Conservation (phyloP, 2,797 vertebrate genomes). For the Tamandua tetradactyla region DNA sequence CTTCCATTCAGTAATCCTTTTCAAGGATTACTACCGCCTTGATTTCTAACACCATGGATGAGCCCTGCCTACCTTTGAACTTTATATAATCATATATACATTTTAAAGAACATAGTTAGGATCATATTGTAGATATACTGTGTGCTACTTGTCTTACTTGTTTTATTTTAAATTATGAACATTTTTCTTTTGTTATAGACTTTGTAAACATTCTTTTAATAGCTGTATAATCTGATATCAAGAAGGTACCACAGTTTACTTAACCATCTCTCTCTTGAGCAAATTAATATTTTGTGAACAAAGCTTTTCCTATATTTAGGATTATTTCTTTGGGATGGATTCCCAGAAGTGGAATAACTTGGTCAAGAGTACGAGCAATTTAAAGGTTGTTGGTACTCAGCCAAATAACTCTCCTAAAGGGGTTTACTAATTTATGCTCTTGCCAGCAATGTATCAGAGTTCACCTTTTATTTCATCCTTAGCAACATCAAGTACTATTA, state of each 20-base stretch:
- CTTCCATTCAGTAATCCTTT: background rate
- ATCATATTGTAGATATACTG: background rate
- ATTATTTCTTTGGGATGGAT: background rate
- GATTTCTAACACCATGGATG: background rate
- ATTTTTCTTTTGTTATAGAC: background rate
- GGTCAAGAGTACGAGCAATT: background rate
- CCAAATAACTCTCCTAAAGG: background rate
- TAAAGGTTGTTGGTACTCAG: background rate
- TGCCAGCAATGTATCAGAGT: background rate
- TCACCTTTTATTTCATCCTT: background rate
- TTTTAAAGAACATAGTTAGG: background rate
- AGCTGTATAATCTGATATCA: background rate
- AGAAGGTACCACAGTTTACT: background rate
- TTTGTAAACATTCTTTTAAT: constrained; percentile 9
- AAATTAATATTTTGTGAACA: background rate
- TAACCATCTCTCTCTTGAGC: background rate
- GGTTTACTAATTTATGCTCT: background rate
- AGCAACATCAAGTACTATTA: background rate
- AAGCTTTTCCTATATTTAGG: background rate
- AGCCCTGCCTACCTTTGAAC: background rate
- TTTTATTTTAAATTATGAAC: constrained; percentile 1
- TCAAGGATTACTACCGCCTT: background rate
- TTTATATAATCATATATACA: background rate
- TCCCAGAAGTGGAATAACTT: background rate
- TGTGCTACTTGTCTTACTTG: background rate